Evolutionary conservation across 2,888 invertebrate species (phyloP).

Genomic region (Ctena decussata): DNA sequence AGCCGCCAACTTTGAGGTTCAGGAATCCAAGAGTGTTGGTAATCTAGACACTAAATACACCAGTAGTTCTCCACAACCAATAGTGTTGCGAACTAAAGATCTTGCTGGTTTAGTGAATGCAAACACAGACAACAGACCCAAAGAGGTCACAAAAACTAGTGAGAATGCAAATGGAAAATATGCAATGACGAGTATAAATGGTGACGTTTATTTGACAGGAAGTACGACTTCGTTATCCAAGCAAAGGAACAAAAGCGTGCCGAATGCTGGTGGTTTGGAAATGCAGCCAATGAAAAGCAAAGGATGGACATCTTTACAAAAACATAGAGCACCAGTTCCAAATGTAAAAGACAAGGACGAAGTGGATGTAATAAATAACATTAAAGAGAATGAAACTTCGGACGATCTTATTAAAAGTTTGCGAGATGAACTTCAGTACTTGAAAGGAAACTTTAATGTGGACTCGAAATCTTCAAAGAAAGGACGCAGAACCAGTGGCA

Average conservation of each 20-base stretch:
- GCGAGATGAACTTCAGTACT: slow-evolving; percentile 40
- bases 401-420: slow-evolving; percentile 46
- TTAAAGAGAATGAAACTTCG: slow-evolving; percentile 20
- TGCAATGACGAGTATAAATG: slow-evolving; percentile 22
- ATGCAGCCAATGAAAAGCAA: slow-evolving; percentile 12
- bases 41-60: slow-evolving; percentile 25
- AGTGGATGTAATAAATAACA: slow-evolving; percentile 29
- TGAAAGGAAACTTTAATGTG: background rate
- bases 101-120: background rate
- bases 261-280: slow-evolving; percentile 3
- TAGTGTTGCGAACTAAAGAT: slow-evolving; percentile 50
- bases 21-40: slow-evolving; percentile 28
- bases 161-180: slow-evolving; percentile 17
- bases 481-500: background rate
- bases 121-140: background rate
- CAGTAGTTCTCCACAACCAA: slow-evolving; percentile 53
- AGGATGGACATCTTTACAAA: slow-evolving; percentile 15
- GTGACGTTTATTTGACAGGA: slow-evolving; percentile 25
- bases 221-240: slow-evolving; percentile 38
- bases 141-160: background rate
- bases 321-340: slow-evolving; percentile 11
- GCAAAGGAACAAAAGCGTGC: background rate
- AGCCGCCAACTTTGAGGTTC: slow-evolving; percentile 43
- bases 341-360: slow-evolving; percentile 25
- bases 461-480: background rate